Percentiles rank a stretch among this genome's conserved stretches.
phyloP scores from a whole-genome alignment of 2,113 vertebrate species.

The Epinephelus fuscoguttatus region DNA sequence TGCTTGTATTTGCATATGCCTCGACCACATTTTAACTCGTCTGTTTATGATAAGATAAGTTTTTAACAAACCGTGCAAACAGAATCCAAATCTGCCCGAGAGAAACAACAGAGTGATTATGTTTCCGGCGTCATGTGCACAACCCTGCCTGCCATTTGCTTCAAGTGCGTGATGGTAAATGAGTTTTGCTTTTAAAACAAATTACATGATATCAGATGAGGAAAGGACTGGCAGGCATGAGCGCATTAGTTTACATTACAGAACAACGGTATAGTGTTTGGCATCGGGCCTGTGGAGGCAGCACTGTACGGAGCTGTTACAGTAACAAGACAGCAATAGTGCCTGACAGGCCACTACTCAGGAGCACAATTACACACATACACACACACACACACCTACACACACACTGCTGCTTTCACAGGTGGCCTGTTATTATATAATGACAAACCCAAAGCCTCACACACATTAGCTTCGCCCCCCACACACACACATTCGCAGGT shows the following conservation, averaged over 20 bases:
- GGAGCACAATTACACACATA: conserved; percentile 33
- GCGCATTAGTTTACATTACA: conserved; percentile 56
- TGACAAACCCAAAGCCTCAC: conserved; percentile 28
- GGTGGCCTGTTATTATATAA: conserved; percentile 59
- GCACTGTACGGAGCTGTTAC: conserved; percentile 43
- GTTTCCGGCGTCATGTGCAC: neutral
- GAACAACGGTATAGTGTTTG: conserved; percentile 39
- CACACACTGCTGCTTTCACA: conserved; percentile 22
- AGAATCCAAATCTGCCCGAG: neutral
- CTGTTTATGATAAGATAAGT: neutral
- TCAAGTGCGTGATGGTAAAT: conserved; percentile 29
- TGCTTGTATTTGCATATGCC: conserved; percentile 10
- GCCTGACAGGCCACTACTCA: conserved; percentile 52
- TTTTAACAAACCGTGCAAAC: conserved; percentile 23
- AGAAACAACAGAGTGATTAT: conserved; percentile 1
- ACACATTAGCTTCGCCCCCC: conserved; percentile 14
- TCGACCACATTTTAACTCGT: neutral
- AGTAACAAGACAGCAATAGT: conserved; percentile 56
- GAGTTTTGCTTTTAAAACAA: conserved; percentile 41
- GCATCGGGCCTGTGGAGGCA: conserved; percentile 55
- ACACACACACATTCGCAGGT: neutral
- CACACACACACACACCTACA: conserved; percentile 1
- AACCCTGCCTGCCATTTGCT: neutral
- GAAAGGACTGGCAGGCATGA: conserved; percentile 27
- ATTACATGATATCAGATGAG: conserved; percentile 55